Conservation (phyloP, 2,797 vertebrate species). For the Dermochelys coriacea region DNA sequence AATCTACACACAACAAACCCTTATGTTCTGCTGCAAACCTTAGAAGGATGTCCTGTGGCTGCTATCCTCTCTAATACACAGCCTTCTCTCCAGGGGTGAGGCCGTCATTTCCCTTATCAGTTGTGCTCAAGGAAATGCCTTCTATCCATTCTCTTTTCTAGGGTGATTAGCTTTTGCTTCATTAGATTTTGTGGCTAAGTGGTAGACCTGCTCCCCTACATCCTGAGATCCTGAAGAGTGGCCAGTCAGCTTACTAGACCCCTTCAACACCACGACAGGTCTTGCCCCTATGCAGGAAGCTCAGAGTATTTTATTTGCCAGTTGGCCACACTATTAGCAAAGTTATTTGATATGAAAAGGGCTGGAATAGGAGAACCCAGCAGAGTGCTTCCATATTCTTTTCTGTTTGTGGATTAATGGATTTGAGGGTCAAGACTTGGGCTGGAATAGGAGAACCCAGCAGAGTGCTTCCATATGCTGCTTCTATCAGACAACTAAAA, state of each 20-base stretch:
- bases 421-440: too few relatives aligned
- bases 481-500: background rate
- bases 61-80: background rate
- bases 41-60: background rate
- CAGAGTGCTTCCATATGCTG: background rate
- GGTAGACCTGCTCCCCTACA: background rate
- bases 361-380: background rate
- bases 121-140: background rate
- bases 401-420: too few relatives aligned
- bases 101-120: background rate
- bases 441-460: background rate
- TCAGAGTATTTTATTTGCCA: background rate
- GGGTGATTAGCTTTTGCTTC: background rate
- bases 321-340: background rate
- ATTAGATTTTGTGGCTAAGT: background rate
- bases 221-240: background rate
- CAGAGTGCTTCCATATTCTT: background rate
- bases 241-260: background rate
- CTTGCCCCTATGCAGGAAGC: background rate
- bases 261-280: background rate
- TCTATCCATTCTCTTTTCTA: background rate
- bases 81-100: background rate
- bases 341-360: background rate
- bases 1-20: background rate
- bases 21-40: background rate